Base-by-base conservation (phyloP, 2,888 invertebrate species). In the Eubasilissa splendida region DNA sequence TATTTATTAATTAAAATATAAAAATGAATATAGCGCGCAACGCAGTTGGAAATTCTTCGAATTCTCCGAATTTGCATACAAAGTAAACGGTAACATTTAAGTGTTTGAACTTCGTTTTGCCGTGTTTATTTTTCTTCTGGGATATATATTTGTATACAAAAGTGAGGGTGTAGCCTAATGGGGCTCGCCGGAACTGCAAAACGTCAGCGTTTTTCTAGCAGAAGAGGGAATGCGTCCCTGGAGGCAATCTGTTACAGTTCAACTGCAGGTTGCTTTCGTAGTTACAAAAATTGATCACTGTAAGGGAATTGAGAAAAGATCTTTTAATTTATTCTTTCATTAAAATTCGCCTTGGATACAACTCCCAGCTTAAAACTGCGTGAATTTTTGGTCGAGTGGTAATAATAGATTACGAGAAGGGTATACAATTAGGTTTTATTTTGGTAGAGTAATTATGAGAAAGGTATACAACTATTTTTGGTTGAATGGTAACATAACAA, bases 141-240 rank as follows among this genome's bases (percentile, higher is more conserved):
- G 63, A 63, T 63, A 42, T 63, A 33, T 42, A n/a, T 42, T 12
- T 31, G 31, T 63, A 63, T 63, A 9, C 63, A 42, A 33, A 63
- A 11, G 33, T 12, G 63, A 31, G 60, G 63, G 33, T 63, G 63
- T 33, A 33, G 11, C 42, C 63, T 63, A 42, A 63, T 33, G 31
- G 63, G 11, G 63, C 31, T 42, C 31, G 63, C 63, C 31, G 63
- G 42, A 63, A 63, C 33, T 31, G 63, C 31, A 63, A 42, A 42
- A 42, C 63, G 63, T 63, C 63, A 63, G 63, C 63, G 12, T 63
- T 63, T 63, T 63, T 63, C 42, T 33, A 63, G 33, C 63, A 33
- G 63, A 12, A 42, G n/a, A 63, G 42, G 42, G 33, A 63, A 63
- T 31, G 42, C 63, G 42, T 42, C 63, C 33, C 63, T 63, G 63